Evolutionary conservation across 2,797 vertebrate genomes (phyloP).

Genomic region (Xyrichtys novacula): DNA sequence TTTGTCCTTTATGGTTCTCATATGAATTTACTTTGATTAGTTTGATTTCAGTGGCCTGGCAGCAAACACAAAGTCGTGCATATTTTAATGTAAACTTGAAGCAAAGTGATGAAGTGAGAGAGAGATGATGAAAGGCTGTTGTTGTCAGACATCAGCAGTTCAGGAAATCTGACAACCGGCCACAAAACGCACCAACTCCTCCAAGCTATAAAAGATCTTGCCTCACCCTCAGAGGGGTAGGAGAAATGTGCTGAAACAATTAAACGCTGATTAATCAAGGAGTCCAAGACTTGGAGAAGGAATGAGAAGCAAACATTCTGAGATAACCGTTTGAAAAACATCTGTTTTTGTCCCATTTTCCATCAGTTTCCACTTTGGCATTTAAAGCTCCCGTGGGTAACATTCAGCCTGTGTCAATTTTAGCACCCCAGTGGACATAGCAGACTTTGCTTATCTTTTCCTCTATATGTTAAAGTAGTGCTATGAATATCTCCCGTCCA

Average conservation of each 20-base stretch:
- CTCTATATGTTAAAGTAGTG: too few species aligned
- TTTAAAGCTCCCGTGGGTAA: too few species aligned
- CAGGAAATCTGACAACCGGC: conserved; percentile 27
- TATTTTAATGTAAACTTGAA: conserved; percentile 64
- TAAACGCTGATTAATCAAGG: conserved; percentile 6
- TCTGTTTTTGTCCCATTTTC: too few species aligned
- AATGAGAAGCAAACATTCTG: too few species aligned
- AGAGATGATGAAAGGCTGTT: conserved; percentile 46
- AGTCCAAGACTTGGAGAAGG: not conserved
- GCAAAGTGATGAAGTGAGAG: conserved; percentile 37
- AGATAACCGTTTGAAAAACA: too few species aligned
- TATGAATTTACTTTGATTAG: conserved; percentile 71
- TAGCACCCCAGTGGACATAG: too few species aligned
- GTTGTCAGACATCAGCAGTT: conserved; percentile 39
- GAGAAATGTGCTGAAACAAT: conserved; percentile 23
- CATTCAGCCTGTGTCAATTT: too few species aligned
- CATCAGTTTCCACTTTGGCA: too few species aligned
- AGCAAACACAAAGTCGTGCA: conserved; percentile 65
- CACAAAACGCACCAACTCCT: conserved; percentile 39
- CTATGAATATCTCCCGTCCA: too few species aligned
- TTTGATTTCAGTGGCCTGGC: conserved; percentile 65
- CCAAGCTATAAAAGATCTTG: conserved; percentile 14
- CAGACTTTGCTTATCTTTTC: too few species aligned
- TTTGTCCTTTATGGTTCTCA: conserved; percentile 65
- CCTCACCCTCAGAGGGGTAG: conserved; percentile 13